Percentiles rank a stretch among this genome's conserved stretches.
Conservation (phyloP, 2,888 invertebrate genomes). For the Neria commutata region DNA sequence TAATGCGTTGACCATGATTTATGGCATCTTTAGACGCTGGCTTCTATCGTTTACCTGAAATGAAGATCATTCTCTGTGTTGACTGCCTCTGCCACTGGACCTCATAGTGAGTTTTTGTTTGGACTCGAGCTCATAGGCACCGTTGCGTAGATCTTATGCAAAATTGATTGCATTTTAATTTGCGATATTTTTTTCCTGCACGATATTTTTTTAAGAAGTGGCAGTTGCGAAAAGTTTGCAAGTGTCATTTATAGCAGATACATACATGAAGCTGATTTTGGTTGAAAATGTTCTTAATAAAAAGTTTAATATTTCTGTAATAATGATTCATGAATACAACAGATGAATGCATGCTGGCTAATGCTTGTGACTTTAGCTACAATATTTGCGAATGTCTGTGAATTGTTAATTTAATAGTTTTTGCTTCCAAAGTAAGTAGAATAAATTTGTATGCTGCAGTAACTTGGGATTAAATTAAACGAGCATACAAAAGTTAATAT, state of each 20-base stretch:
- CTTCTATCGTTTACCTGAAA: neutral
- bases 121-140: neutral
- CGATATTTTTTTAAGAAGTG: neutral
- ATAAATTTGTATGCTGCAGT: no score
- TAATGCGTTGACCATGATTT: conserved; percentile 11
- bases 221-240: no score
- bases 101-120: conserved; percentile 14
- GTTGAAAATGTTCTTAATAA: no score
- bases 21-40: conserved; percentile 14
- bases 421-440: no score
- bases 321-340: no score
- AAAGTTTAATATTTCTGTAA: no score
- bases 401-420: no score
- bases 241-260: no score
- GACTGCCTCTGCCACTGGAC: conserved; percentile 8
- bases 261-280: no score
- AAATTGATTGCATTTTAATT: neutral
- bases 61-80: neutral
- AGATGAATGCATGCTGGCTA: neutral
- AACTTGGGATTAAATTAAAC: no score
- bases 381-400: no score
- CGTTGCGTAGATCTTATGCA: neutral
- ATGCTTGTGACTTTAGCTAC: neutral
- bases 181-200: neutral
- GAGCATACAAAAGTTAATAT: no score